These are phyloP conservation scores for Drosophila colorata DNA, from an alignment of 2,888 invertebrate species.

Conservation along the genomic window DNA sequence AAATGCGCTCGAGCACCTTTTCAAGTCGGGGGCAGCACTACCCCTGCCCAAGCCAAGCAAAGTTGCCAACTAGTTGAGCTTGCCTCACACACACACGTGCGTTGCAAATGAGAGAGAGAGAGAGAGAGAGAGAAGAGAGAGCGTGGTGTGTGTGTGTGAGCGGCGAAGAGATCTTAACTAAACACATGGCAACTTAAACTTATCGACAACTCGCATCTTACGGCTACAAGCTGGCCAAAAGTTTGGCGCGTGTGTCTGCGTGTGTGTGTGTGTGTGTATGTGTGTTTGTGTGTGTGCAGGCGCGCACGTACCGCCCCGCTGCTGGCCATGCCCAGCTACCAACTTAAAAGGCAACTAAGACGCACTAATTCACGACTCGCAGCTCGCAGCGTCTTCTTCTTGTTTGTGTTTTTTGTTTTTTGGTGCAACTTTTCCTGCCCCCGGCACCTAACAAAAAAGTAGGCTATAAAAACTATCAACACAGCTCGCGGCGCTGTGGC, in stretches of 20 bases:
- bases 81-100: conserved; percentile 17
- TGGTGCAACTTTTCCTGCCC: conserved; percentile 4
- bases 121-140: background rate
- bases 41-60: conserved; percentile 9
- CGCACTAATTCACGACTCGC: conserved; percentile 67
- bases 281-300: background rate
- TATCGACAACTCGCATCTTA: conserved; percentile 74
- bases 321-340: background rate
- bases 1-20: conserved; percentile 73
- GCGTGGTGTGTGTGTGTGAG: too few species aligned
- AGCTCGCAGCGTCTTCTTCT: conserved; percentile 24
- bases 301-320: conserved; percentile 5
- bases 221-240: conserved; percentile 66
- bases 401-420: conserved; percentile 35
- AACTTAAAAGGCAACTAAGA: conserved; percentile 51
- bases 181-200: conserved; percentile 75
- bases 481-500: conserved; percentile 62
- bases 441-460: conserved; percentile 49
- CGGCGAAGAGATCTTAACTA: conserved; percentile 48
- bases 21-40: conserved; percentile 43
- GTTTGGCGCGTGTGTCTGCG: conserved; percentile 14
- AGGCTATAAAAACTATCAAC: conserved; percentile 78
- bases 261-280: conserved; percentile 1
- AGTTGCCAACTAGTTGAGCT: conserved; percentile 74
- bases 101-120: background rate